Percentiles rank a stretch among this genome's conserved stretches.
These are phyloP conservation scores for Syritta pipiens DNA, from an alignment of 2,888 invertebrate genomes.

Conservation along the genomic window DNA sequence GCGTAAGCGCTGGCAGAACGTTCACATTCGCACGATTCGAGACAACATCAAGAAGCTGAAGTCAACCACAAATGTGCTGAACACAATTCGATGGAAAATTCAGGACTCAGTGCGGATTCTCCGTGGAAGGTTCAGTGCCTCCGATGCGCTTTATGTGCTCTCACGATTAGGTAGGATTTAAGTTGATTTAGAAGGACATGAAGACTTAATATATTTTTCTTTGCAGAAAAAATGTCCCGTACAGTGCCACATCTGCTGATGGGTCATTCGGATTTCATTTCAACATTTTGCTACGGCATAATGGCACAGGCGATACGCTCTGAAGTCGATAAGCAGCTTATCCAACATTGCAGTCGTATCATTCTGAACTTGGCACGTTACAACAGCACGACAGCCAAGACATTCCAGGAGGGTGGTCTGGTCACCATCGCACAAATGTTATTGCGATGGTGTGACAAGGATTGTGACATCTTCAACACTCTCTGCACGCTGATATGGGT, in stretches of 20 bases:
- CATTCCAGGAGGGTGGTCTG: conserved; percentile 83
- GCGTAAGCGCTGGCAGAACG: conserved; percentile 73
- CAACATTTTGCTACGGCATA: conserved; percentile 78
- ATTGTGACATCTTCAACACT: conserved; percentile 83
- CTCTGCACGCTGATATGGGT: conserved; percentile 85
- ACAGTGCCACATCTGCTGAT: conserved; percentile 77
- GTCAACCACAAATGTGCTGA: conserved; percentile 70
- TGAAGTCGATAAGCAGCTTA: conserved; percentile 78
- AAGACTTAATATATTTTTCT: conserved; percentile 15
- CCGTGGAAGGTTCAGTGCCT: conserved; percentile 74
- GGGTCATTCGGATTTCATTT: conserved; percentile 77
- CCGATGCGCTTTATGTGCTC: conserved; percentile 75
- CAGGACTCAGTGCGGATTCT: conserved; percentile 75
- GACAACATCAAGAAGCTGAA: conserved; percentile 73
- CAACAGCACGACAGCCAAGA: conserved; percentile 82
- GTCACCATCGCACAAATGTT: conserved; percentile 83
- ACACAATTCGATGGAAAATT: conserved; percentile 75
- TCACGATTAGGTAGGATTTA: conserved; percentile 74
- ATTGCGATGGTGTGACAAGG: conserved; percentile 85
- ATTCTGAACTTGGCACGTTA: conserved; percentile 85
- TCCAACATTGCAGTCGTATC: conserved; percentile 80
- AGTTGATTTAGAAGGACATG: neutral
- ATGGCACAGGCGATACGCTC: conserved; percentile 80
- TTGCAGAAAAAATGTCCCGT: conserved; percentile 77
- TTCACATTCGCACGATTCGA: conserved; percentile 73